Base-by-base conservation (phyloP, 2,888 invertebrate species). In the Trachelus troglodyta region DNA sequence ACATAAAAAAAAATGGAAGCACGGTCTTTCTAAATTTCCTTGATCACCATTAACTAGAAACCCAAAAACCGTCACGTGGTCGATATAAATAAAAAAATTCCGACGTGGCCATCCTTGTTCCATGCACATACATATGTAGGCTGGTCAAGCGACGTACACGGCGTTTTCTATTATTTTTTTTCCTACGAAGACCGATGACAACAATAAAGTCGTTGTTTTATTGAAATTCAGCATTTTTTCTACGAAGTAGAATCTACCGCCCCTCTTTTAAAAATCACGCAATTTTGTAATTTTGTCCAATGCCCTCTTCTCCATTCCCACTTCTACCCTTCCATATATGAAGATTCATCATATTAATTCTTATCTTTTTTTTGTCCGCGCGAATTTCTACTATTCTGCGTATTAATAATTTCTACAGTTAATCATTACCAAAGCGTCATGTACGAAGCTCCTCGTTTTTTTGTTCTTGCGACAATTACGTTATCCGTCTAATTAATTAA, bases 121-220 rank as follows among this genome's bases (percentile, higher is more conserved):
- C 1, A 40, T 40, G 23, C 23, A 23, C 9, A 56, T 56, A 23
- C 2, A 9, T 56, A 56, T 9, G 56, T 9, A 56, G 23, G 0
- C 23, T 56, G 56, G 6, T 23, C 56, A 56, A 56, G 56, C 23
- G 15, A 56, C 56, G 56, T 56, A 56, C 9, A 23, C 23, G 23
- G 56, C 56, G 2, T 56, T 56, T 56, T 15, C 23, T 73, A 76
- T 73, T n/a, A 76, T 69, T 77, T 73, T 37, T 56, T 40, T 69
- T 56, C 33, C 69, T 75, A 33, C 69, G 68, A 80, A 69, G 34
- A 76, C 74, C 79, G 75, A 78, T 76, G 73, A 76, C 77, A 76
- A 80, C 76, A 73, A 75, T 74, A 75, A 77, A 73, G 75, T 80
- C 74, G 69, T 74, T 76, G 76, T 69, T 74, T 75, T 76, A 73